Base-by-base conservation (phyloP, 2,888 invertebrate genomes). In the Pyrochroa serraticornis region DNA sequence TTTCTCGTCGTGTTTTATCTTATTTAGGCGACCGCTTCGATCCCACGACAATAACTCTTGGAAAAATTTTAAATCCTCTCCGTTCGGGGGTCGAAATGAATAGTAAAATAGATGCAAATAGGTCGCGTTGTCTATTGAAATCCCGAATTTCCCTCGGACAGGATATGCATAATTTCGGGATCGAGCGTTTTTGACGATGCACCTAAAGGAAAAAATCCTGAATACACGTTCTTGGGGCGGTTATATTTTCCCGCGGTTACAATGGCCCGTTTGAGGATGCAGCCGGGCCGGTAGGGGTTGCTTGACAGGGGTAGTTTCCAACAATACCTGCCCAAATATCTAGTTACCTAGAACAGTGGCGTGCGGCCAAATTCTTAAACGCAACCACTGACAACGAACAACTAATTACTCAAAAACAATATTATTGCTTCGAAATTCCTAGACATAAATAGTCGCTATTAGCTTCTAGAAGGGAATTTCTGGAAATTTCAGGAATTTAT, bases 261-360 rank as follows among this genome's bases (percentile, higher is more conserved):
- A 72, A 71, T 68, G 72, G 72, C 72, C 74, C 74, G 69, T 72
- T 70, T 65, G 66, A 68, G 71, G 68, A 72, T 71, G 69, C 68
- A 72, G 66, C 64, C 67, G 65, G 60, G 60, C 61, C 61, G 50
- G 61, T 53, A 54, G 60, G 70, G 70, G 71, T 72, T 72, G 70
- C 54, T 53, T 66, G 54, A 64, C 68, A 63, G 61, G 70, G 68
- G 66, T 64, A 59, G 64, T 60, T 58, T 51, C 37, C 46, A 58
- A 65, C 68, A 67, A 68, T 70, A 71, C 71, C 69, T 67, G 66
- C 58, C 59, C 62, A 62, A 63, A 64, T 58, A 66, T 68, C 64
- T 66, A 65, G 65, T 63, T 67, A 69, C 66, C 68, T 69, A 66
- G 60, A 48, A 58, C 69, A 70, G 67, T 65, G 68, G 66, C 66